Evolutionary conservation across 2,797 vertebrate genomes (phyloP), one percentile per base, ranked within the genome.

Genomic region (Lepilemur ruficaudatus): DNA sequence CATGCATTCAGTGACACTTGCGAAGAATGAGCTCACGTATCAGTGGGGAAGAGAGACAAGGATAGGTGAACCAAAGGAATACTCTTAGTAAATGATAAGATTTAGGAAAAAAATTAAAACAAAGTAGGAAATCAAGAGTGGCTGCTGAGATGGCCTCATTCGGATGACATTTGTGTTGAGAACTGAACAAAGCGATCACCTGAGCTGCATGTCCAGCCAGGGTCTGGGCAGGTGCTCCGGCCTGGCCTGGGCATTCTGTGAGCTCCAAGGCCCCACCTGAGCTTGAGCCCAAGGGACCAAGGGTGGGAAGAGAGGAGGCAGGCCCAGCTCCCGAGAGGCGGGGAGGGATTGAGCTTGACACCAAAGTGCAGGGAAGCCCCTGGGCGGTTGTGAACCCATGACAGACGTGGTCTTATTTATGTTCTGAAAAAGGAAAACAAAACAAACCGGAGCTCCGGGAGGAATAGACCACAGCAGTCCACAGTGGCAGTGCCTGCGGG

Each of bases 191-290:
- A 11, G 11, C 7, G n/a, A 52, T 8, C 61, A 14, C 14, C 3
- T 2, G 5, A 30, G 13, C 2, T 14, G 55, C 10, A 30, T 14
- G 1, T 35, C 14, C n/a, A 6, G n/a, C 20, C 32, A 20, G 28
- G 22, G 28, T 9, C 18, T 38, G 3, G 69, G n/a, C 65, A 4
- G 0, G 20, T 0, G 11, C 14, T 17, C 1, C 30, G 57, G 12
- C 30, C 38, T 52, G 35, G 14, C 3, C 12, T 0, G 4, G 14
- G 38, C 4, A 8, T 38, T 20, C 20, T 65, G 81, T 15, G 14
- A 14, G 35, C 30, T 52, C 2, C 0, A 41, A 50, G 18, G 1
- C 28, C 5, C 10, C 25, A 3, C 32, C 63, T 17, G 32, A n/a
- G 32, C 63, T 65, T 32, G 32, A 50, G 12, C 41, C 22, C 57